Evolutionary conservation across 2,113 vertebrate species (phyloP), one percentile per base, ranked within the genome.

Genomic region (Cynopterus brachyotis): DNA sequence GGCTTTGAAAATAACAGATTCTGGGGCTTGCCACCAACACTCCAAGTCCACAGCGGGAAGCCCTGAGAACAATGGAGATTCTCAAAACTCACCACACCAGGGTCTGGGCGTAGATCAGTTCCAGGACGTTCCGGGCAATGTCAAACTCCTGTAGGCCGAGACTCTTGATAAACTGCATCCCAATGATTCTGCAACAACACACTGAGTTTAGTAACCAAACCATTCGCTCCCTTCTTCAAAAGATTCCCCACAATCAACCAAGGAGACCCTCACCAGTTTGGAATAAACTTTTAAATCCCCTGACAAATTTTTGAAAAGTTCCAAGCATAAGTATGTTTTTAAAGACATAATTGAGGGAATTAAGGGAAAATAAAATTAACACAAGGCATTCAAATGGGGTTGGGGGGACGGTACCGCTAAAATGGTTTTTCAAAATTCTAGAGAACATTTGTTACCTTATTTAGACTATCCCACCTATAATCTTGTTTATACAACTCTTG

Each of bases 91-190:
- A 99, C 99, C 99, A 99, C 83, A 99, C 98, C 85, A 99, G 98
- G 30, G 99, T 99, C 97, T 99, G 99, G 30, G 99, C 98, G 2
- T 99, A 99, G 96, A 99, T 99, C 92, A 99, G 98, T 92, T 99
- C 99, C 6, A 99, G 98, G 45, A 99, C 99, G 42, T 99, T 99
- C 95, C 99, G 98, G 66, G 99, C 99, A 0, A 99, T 99, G 30
- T 99, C 99, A 96, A 99, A 99, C 97, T 99, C 99, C 66, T 99
- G 99, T 83, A 98, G 92, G 7, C 99, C 99, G 26, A 99, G 96
- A 47, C 91, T 98, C 62, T 95, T 96, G 1, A 97, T 94, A 40
- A 99, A 96, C 50, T 45, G 98, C 3, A 96, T 99, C 85, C 99
- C 99, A 80, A 99, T 98, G 96, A 99, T 96, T 94, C 99, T 99